Base-by-base conservation (phyloP, 2,113 vertebrate species). In the Catharus fuscescens region DNA sequence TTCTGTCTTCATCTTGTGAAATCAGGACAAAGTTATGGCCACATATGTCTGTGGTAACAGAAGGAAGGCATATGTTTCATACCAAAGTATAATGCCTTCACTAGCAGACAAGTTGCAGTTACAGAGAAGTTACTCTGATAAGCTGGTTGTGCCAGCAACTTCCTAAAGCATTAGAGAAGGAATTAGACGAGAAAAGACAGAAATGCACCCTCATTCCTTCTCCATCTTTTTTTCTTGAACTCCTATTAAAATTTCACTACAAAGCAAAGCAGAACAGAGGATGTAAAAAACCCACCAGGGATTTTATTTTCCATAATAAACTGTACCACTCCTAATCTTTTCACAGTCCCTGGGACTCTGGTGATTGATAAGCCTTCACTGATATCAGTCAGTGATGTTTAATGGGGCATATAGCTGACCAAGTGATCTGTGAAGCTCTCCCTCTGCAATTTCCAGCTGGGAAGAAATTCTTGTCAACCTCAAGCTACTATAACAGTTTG, bases 361-460 rank as follows among this genome's bases (percentile, higher is more conserved):
- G 56, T 86, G 78, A 92, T 88, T 92, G 90, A 94, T 95, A 96
- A 95, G 14, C 32, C 50, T 82, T 38, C 48, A 6, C 29, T 86
- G 87, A 34, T 85, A 88, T 28, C 78, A 90, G 76, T 86, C 92
- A 92, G 59, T 72, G 87, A 50, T 93, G 66, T 38, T 82, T 95
- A 96, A 95, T 96, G 85, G 81, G 57, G 62, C 66, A 18, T 70
- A 53, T 1, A 90, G 71, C 71, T 88, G 87, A 80, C 93, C 91
- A 76, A 95, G 89, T 91, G 78, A 85, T 86, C 91, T 96, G 93
- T 94, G 87, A 87, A 95, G 66, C 80, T 91, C 83, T 91, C 66
- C 59, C 45, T 59, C 53, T 76, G 81, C 10, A 26, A 12, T 72
- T 95, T 93, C 91, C 87, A 92, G 70, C 91, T 94, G 90, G 50